Evolutionary conservation across 2,113 vertebrate genomes (phyloP).

Genomic region (Panthera leo): DNA sequence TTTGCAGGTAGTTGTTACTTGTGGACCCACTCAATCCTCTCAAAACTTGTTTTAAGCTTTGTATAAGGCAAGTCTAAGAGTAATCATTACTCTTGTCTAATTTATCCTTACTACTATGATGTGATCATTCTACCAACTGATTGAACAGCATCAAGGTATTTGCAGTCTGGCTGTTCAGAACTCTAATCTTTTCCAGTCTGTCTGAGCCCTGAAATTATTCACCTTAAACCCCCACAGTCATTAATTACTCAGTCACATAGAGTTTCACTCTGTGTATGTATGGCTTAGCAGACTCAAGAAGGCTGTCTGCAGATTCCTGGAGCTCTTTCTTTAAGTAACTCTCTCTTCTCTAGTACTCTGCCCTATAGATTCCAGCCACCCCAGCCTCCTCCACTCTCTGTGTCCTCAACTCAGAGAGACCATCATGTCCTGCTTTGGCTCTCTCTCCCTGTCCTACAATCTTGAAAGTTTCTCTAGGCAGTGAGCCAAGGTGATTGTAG

Average conservation of each 20-base stretch:
- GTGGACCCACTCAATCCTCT: background rate
- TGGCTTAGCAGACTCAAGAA: background rate
- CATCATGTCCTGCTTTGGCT: background rate
- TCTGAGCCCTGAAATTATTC: background rate
- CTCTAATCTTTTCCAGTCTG: background rate
- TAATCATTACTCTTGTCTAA: background rate
- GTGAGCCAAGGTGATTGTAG: background rate
- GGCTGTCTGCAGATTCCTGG: background rate
- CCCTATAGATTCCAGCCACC: background rate
- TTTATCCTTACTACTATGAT: background rate
- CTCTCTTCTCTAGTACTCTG: background rate
- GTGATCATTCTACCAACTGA: background rate
- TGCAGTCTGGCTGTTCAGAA: background rate
- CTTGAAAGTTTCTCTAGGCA: background rate
- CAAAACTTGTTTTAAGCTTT: constrained; percentile 1
- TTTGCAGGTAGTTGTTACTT: background rate
- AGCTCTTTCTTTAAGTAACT: background rate
- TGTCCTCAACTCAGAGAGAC: background rate
- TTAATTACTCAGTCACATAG: background rate
- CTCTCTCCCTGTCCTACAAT: background rate
- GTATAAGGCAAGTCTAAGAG: background rate
- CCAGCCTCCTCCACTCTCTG: background rate
- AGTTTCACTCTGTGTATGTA: background rate
- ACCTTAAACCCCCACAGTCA: background rate
- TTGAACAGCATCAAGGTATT: background rate